Percentiles rank a stretch among this genome's conserved stretches.
Conservation (phyloP, 2,113 vertebrate genomes). For the Otolemur garnettii region DNA sequence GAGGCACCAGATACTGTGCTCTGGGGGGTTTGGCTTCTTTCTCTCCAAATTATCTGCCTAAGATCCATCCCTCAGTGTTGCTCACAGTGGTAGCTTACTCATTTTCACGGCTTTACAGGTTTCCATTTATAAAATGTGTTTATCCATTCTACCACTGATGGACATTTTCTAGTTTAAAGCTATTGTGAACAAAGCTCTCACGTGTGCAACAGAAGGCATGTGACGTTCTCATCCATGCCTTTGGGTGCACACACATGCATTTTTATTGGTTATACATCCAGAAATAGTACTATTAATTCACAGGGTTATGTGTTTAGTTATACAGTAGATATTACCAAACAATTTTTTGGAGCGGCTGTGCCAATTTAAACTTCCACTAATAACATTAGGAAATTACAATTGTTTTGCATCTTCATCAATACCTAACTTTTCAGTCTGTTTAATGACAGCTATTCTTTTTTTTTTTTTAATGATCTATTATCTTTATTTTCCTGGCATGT, state of each 20-base stretch:
- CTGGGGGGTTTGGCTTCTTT: neutral
- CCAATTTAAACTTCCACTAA: neutral
- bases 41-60: neutral
- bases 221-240: neutral
- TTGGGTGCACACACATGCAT: neutral
- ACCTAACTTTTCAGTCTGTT: neutral
- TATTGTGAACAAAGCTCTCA: neutral
- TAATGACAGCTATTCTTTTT: neutral
- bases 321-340: neutral
- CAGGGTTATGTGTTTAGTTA: neutral
- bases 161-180: neutral
- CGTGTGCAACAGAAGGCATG: too few relatives aligned
- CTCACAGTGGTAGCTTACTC: neutral
- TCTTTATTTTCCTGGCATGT: conserved; percentile 60
- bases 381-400: neutral
- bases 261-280: neutral
- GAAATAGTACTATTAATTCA: neutral
- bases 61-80: neutral
- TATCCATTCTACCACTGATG: neutral
- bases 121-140: neutral
- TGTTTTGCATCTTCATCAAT: neutral
- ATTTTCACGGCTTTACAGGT: neutral
- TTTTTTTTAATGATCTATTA: conserved; percentile 45
- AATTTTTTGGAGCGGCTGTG: neutral
- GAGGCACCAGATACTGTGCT: neutral